These are phyloP conservation scores for Graphium colonna DNA, from an alignment of 2,888 invertebrate genomes.

Conservation along the genomic window DNA sequence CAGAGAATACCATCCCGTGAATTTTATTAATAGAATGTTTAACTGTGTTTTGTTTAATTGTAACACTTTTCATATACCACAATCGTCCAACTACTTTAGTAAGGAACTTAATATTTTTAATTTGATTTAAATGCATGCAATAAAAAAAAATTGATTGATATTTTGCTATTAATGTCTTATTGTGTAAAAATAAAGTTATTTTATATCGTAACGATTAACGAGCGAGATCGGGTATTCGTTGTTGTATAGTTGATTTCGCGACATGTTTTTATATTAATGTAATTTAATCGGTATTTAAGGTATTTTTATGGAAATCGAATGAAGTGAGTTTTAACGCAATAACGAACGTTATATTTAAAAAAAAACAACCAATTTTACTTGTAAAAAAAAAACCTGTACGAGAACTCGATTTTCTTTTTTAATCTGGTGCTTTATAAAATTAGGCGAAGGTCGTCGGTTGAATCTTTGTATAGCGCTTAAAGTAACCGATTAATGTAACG, in stretches of 20 bases:
- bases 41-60: constrained; percentile 14
- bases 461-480: neutral
- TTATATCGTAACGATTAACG: constrained; percentile 58
- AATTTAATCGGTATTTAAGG: constrained; percentile 55
- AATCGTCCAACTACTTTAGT: constrained; percentile 66
- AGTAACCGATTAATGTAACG: neutral
- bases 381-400: constrained; percentile 8
- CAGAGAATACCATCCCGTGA: constrained; percentile 31
- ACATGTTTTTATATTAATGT: constrained; percentile 44
- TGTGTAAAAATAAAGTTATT: constrained; percentile 49
- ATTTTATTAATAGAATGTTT: constrained; percentile 20
- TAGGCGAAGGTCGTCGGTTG: constrained; percentile 9
- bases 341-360: constrained; percentile 34
- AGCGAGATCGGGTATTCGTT: constrained; percentile 56
- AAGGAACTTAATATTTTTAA: constrained; percentile 60
- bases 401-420: constrained; percentile 30
- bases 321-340: constrained; percentile 45
- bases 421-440: constrained; percentile 28
- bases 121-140: constrained; percentile 71
- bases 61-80: constrained; percentile 34
- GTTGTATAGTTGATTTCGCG: constrained; percentile 58
- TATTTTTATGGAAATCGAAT: constrained; percentile 23
- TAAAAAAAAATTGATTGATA: constrained; percentile 66
- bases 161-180: constrained; percentile 62
- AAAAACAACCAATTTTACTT: constrained; percentile 26